Percentiles rank a stretch among this genome's conserved stretches.
These are phyloP conservation scores for Hedya salicella DNA, from an alignment of 2,888 invertebrate species.

Conservation along the genomic window DNA sequence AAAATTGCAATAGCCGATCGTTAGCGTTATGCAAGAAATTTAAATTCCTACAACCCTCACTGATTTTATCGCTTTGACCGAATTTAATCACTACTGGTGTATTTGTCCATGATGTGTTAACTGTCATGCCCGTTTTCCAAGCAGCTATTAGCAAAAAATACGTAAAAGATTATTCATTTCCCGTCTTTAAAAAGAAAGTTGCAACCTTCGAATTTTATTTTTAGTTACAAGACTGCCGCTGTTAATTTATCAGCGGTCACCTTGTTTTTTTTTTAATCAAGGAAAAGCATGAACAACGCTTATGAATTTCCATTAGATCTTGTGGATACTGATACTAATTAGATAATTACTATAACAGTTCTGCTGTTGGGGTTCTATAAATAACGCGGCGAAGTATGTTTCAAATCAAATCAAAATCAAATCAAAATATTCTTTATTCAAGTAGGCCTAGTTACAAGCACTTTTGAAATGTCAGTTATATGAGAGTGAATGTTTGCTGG, in stretches of 20 bases:
- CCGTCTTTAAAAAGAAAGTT: conserved; percentile 79
- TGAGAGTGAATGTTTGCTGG: no score
- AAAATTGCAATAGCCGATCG: conserved; percentile 54
- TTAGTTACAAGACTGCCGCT: conserved; percentile 55
- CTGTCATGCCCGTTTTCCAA: conserved; percentile 15
- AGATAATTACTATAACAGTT: conserved; percentile 36
- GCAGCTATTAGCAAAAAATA: conserved; percentile 8
- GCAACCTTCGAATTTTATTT: conserved; percentile 68
- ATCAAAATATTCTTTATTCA: no score
- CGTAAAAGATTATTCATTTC: conserved; percentile 1
- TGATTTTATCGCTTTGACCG: conserved; percentile 3
- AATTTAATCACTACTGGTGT: not conserved
- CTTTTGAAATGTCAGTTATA: no score
- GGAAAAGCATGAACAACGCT: conserved; percentile 20
- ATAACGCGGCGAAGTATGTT: conserved; percentile 25
- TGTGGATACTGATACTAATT: conserved; percentile 39
- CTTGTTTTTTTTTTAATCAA: conserved; percentile 36
- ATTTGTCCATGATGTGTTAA: conserved; percentile 1
- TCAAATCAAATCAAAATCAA: no score
- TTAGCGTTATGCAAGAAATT: conserved; percentile 31
- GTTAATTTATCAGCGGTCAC: conserved; percentile 22
- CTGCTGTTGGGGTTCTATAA: conserved; percentile 36
- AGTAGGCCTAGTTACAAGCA: no score
- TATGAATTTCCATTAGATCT: conserved; percentile 33
- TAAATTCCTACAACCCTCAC: conserved; percentile 7